These are phyloP conservation scores for Anguilla japonica DNA, from an alignment of 2,113 vertebrate species.

Conservation along the genomic window DNA sequence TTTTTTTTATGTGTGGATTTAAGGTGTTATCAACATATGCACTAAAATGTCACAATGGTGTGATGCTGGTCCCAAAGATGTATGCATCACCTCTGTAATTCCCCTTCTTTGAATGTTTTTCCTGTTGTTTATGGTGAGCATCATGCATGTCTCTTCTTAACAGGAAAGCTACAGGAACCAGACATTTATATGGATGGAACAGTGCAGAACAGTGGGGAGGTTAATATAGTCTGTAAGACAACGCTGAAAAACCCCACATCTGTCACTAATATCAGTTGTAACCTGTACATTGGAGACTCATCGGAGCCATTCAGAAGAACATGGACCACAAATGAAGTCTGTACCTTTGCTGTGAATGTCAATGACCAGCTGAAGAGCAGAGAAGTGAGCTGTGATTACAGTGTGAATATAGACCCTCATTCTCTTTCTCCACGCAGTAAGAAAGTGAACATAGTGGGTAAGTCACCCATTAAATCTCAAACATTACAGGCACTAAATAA, in stretches of 20 bases:
- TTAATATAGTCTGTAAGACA: conserved; percentile 1
- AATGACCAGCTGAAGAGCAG: conserved; percentile 18
- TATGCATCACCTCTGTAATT: too few relatives aligned
- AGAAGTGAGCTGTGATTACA: conserved; percentile 43
- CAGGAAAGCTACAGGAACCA: background rate
- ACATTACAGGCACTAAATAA: background rate
- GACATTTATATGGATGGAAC: background rate
- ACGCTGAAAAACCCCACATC: background rate
- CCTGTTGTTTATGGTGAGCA: background rate
- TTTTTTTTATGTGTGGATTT: too few relatives aligned
- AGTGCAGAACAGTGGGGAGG: too few relatives aligned
- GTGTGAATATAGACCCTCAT: conserved; percentile 10
- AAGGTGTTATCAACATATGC: too few relatives aligned
- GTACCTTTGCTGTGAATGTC: background rate
- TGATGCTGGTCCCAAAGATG: too few relatives aligned
- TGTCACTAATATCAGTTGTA: conserved; percentile 14
- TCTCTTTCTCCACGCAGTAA: background rate
- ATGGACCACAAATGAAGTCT: background rate
- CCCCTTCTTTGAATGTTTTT: too few relatives aligned
- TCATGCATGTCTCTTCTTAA: background rate
- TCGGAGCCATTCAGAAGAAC: background rate
- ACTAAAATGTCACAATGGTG: too few relatives aligned
- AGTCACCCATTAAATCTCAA: background rate
- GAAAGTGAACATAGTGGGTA: background rate
- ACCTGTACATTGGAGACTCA: conserved; percentile 39